A percentile compares a stretch with the other conserved stretches of the same genome.
Conservation (phyloP, 2,797 vertebrate genomes). For the Hapalemur alaotrensis region DNA sequence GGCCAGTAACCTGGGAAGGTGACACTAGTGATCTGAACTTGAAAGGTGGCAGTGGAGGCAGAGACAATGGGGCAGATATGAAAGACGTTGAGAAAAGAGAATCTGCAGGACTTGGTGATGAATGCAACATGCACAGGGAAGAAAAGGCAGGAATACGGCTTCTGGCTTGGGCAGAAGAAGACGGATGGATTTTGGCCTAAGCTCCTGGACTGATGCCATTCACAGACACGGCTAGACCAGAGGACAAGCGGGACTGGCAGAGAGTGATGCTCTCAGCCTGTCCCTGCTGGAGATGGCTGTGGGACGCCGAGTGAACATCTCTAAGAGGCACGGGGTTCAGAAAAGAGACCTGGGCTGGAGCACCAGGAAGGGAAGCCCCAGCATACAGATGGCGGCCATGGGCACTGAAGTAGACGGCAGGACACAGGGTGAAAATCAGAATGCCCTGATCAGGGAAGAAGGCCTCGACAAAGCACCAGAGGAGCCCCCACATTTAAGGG, state of each 20-base stretch:
- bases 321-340: neutral
- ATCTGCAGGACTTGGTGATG: neutral
- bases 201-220: neutral
- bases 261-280: neutral
- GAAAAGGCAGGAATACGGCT: neutral
- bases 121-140: neutral
- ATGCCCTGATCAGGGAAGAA: neutral
- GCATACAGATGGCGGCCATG: neutral
- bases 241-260: neutral
- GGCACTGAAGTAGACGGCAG: neutral
- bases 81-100: neutral
- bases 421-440: neutral
- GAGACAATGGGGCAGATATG: neutral
- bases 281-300: neutral
- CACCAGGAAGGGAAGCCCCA: neutral
- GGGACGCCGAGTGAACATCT: neutral
- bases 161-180: neutral
- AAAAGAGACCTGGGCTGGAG: neutral
- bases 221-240: neutral
- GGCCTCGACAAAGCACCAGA: neutral
- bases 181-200: neutral
- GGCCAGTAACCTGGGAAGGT: neutral
- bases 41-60: neutral
- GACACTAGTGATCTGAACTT: neutral
- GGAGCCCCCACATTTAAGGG: neutral